Percentiles rank a stretch among this genome's conserved stretches.
Conservation (phyloP, 2,113 vertebrate species). For the Phoxinus phoxinus region DNA sequence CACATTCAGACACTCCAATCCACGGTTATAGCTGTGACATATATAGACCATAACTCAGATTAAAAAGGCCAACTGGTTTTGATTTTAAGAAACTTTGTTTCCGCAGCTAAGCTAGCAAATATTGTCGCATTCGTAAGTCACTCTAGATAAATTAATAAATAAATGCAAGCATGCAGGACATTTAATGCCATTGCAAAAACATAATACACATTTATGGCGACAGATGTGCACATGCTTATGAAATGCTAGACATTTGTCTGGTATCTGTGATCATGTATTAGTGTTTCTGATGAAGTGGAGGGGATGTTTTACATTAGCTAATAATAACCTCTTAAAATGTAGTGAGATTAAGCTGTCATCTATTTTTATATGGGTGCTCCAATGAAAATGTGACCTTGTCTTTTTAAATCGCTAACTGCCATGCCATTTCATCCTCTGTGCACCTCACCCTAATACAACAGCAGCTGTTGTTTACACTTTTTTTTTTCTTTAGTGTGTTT, state of each 20-base stretch:
- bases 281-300: conserved; percentile 7
- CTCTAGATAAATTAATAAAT: neutral
- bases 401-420: conserved; percentile 42
- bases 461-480: conserved; percentile 51
- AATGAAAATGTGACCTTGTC: conserved; percentile 37
- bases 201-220: conserved; percentile 33
- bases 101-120: conserved; percentile 3
- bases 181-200: conserved; percentile 14
- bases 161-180: neutral
- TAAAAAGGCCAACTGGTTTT: neutral
- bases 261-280: neutral
- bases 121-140: neutral
- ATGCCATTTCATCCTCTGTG: conserved; percentile 32
- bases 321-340: conserved; percentile 34
- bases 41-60: neutral
- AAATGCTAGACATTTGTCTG: conserved; percentile 19
- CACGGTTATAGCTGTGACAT: neutral
- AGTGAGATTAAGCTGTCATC: conserved; percentile 50
- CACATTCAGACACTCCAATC: conserved; percentile 29
- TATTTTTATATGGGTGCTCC: conserved; percentile 45
- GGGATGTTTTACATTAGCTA: conserved; percentile 33
- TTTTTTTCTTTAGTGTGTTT: neutral
- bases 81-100: conserved; percentile 27
- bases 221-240: conserved; percentile 11
- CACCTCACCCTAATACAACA: conserved; percentile 34